Conservation (phyloP, 2,113 vertebrate species). For the Antechinus stuartii region DNA sequence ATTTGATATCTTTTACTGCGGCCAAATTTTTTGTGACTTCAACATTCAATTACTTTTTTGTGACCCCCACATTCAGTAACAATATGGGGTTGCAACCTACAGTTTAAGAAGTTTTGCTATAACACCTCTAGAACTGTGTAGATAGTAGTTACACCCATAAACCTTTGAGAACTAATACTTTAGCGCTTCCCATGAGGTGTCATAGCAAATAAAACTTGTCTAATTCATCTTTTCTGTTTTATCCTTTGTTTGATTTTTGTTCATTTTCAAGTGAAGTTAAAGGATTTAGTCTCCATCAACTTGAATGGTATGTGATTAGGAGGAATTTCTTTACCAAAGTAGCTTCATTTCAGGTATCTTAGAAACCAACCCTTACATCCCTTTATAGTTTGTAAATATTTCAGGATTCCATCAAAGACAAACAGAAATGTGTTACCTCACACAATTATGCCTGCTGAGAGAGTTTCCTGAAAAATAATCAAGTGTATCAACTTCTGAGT, state of each 20-base stretch:
- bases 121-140: slow-evolving; percentile 11
- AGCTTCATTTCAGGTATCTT: slow-evolving; percentile 66
- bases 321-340: slow-evolving; percentile 63
- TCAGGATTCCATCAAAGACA: slow-evolving; percentile 43
- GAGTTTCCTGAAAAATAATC: slow-evolving; percentile 65
- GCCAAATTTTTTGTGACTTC: too few species aligned
- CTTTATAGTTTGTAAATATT: slow-evolving; percentile 54
- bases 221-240: slow-evolving; percentile 61
- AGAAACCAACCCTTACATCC: slow-evolving; percentile 59
- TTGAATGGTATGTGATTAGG: slow-evolving; percentile 71
- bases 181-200: slow-evolving; percentile 47
- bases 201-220: slow-evolving; percentile 52
- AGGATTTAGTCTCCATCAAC: neutral
- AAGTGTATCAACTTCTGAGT: slow-evolving; percentile 41
- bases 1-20: too few species aligned
- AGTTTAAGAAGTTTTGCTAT: too few species aligned
- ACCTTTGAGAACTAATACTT: slow-evolving; percentile 15
- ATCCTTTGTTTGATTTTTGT: slow-evolving; percentile 53
- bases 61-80: too few species aligned
- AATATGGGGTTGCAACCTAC: too few species aligned
- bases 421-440: slow-evolving; percentile 60
- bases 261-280: slow-evolving; percentile 51
- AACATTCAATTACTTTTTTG: too few species aligned
- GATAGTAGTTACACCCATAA: slow-evolving; percentile 23
- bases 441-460: slow-evolving; percentile 54